A percentile compares a stretch with the other conserved stretches of the same genome.
These are phyloP conservation scores for Drosophila birchii DNA, from an alignment of 2,888 invertebrate species.

Conservation along the genomic window DNA sequence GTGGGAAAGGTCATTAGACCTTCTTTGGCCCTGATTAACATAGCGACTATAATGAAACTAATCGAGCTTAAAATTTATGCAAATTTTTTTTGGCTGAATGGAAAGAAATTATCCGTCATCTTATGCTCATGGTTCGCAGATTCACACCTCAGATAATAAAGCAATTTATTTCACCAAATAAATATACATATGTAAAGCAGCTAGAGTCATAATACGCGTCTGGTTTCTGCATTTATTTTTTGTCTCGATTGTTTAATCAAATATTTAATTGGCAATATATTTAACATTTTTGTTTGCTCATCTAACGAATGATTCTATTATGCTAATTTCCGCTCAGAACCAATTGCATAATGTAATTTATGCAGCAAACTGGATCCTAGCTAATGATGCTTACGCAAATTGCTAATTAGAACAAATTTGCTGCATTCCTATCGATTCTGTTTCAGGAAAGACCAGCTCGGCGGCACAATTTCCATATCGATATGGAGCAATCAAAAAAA, in stretches of 20 bases:
- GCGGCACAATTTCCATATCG: conserved; percentile 9
- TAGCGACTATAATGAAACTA: conserved; percentile 45
- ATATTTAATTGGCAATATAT: conserved; percentile 25
- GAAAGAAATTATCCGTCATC: conserved; percentile 22
- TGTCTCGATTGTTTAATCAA: conserved; percentile 9
- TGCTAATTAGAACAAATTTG: conserved; percentile 47
- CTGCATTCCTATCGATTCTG: conserved; percentile 15
- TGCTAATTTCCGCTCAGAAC: conserved; percentile 19
- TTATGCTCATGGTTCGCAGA: conserved; percentile 29
- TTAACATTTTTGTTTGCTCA: conserved; percentile 3
- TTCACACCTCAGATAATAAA: conserved; percentile 52
- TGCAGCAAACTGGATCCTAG: conserved; percentile 34
- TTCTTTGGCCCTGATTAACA: conserved; percentile 31
- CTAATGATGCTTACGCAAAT: conserved; percentile 45
- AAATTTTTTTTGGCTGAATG: conserved; percentile 36
- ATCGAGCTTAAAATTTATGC: conserved; percentile 46
- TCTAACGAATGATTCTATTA: conserved; percentile 26
- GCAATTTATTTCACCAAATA: conserved; percentile 28
- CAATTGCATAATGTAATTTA: conserved; percentile 42
- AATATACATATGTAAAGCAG: conserved; percentile 17
- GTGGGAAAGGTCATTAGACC: conserved; percentile 40
- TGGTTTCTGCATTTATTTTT: not conserved
- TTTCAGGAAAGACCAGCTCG: conserved; percentile 40
- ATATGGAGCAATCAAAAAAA: conserved; percentile 24
- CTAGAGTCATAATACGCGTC: not conserved